A percentile compares a stretch with the other conserved stretches of the same genome.
Evolutionary conservation across 2,113 vertebrate species (phyloP).

Genomic region (Hemichromis elongatus): DNA sequence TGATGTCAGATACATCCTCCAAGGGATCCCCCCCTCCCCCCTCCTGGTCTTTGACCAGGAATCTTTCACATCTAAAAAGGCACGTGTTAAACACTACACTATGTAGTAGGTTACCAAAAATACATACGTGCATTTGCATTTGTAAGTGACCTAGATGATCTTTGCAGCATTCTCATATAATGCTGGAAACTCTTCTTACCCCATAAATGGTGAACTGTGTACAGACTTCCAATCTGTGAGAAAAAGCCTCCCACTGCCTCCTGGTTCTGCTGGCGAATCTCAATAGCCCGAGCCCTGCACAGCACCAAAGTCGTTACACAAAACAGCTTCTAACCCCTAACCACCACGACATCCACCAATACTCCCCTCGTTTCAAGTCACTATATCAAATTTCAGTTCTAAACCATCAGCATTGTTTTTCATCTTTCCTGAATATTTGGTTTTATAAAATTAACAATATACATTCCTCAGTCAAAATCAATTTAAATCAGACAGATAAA

Average conservation of each 20-base stretch:
- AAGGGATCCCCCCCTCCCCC: no score
- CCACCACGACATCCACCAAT: neutral
- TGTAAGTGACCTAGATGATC: neutral
- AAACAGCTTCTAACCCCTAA: neutral
- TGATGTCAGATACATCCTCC: neutral
- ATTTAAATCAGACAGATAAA: neutral
- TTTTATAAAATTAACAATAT: neutral
- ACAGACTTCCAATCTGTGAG: constrained; percentile 95
- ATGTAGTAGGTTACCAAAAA: neutral
- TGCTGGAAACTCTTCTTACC: constrained; percentile 72
- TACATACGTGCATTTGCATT: neutral
- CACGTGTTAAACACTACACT: neutral
- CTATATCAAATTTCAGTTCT: neutral
- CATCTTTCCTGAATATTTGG: neutral
- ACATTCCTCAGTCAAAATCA: neutral
- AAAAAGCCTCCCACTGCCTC: constrained; percentile 97
- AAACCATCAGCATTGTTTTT: neutral
- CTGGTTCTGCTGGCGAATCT: constrained; percentile 85
- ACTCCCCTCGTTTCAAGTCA: neutral
- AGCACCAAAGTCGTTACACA: neutral
- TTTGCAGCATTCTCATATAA: neutral
- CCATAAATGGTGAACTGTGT: constrained; percentile 97
- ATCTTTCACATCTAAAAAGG: neutral
- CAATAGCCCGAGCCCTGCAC: constrained; percentile 90
- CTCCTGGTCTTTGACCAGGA: no score